A percentile compares a stretch with the other conserved stretches of the same genome.
Evolutionary conservation across 2,797 vertebrate species (phyloP).

Genomic region (Thripadectes ignobilis): DNA sequence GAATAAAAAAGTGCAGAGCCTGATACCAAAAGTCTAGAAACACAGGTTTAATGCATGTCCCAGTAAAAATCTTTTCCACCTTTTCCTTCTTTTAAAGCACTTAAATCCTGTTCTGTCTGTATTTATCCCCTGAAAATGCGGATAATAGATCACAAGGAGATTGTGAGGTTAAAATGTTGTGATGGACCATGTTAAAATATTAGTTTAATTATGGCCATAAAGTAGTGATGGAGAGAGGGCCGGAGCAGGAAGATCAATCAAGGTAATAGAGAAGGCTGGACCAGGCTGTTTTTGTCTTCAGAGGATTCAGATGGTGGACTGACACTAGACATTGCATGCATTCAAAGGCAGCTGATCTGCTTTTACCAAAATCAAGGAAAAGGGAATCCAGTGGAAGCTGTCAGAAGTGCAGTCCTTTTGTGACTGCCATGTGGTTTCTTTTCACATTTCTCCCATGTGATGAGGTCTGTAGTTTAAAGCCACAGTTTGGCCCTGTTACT

Average conservation of each 20-base stretch:
- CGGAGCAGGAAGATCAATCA: background rate
- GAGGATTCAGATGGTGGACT: background rate
- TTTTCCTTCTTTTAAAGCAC: background rate
- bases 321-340: background rate
- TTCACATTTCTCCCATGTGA: background rate
- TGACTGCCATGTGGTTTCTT: background rate
- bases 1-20: background rate
- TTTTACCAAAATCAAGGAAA: background rate
- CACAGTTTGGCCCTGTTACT: background rate
- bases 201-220: background rate
- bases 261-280: background rate
- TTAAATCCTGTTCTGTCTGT: background rate
- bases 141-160: background rate
- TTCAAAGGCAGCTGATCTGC: background rate
- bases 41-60: background rate
- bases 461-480: background rate
- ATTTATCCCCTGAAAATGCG: background rate
- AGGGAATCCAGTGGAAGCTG: background rate
- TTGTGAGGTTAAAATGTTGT: background rate
- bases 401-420: background rate
- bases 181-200: background rate
- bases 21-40: background rate
- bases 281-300: background rate
- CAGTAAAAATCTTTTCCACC: background rate
- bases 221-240: background rate